Evolutionary conservation across 2,113 vertebrate species (phyloP).

Genomic region (Nansenia antarctica): DNA sequence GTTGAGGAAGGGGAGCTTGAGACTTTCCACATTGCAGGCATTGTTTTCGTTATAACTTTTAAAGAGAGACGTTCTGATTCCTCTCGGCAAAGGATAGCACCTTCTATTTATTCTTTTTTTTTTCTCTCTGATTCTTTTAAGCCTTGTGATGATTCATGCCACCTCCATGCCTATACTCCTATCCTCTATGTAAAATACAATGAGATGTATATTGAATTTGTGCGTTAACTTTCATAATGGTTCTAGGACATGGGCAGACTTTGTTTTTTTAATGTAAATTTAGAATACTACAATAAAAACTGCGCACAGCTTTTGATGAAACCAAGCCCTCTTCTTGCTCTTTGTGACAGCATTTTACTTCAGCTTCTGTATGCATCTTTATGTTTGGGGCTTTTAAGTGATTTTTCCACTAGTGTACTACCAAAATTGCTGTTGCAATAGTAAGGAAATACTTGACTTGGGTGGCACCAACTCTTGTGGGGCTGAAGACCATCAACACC

Average conservation of each 20-base stretch:
- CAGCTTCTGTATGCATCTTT: not conserved
- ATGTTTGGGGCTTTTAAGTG: not conserved
- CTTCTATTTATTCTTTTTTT: conserved; percentile 92
- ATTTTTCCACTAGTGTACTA: not conserved
- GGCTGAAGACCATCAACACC: not conserved
- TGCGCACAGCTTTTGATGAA: conserved; percentile 92
- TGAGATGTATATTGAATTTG: conserved; percentile 82
- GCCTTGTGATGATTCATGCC: conserved; percentile 86
- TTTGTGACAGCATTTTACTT: conserved; percentile 32
- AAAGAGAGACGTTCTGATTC: conserved; percentile 64
- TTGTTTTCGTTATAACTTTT: conserved; percentile 14
- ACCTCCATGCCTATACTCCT: conserved; percentile 89
- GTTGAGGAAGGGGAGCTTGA: conserved; percentile 33
- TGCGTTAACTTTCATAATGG: conserved; percentile 84
- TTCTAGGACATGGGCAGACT: conserved; percentile 78
- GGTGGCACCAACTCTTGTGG: not conserved
- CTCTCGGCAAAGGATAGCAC: conserved; percentile 84
- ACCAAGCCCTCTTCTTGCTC: conserved; percentile 55
- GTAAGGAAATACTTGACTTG: not conserved
- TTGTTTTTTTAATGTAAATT: conserved; percentile 82
- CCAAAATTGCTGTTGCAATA: not conserved
- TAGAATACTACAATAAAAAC: conserved; percentile 88
- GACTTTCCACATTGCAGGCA: conserved; percentile 37
- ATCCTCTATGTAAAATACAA: conserved; percentile 80
- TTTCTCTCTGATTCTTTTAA: conserved; percentile 68